A percentile compares a stretch with the other conserved stretches of the same genome.
Conservation (phyloP, 2,113 vertebrate species). For the Macrotis lagotis region DNA sequence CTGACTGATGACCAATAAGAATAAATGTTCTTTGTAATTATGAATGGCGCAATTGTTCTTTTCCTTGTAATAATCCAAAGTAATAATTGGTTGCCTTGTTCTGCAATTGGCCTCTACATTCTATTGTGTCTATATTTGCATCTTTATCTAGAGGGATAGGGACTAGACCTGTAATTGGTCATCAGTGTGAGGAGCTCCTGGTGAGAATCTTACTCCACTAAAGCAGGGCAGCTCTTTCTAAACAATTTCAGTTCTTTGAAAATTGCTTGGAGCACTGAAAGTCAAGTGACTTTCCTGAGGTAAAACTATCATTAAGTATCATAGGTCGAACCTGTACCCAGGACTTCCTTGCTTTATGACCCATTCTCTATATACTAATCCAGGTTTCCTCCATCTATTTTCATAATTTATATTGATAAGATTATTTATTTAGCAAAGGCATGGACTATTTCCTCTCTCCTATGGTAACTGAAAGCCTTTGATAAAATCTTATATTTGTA, state of each 20-base stretch:
- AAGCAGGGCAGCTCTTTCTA: neutral
- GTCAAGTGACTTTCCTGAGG: neutral
- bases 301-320: neutral
- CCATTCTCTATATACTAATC: neutral
- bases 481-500: neutral
- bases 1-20: neutral
- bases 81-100: neutral
- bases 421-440: neutral
- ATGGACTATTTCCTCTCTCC: neutral
- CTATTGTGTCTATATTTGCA: neutral
- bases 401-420: neutral
- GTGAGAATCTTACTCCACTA: neutral
- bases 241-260: neutral
- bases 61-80: neutral
- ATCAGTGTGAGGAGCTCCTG: neutral
- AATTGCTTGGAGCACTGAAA: neutral
- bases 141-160: neutral
- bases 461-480: neutral
- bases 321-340: neutral
- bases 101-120: neutral
- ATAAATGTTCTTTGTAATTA: neutral
- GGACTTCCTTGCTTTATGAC: neutral
- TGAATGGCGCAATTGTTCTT: neutral
- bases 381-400: neutral
- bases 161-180: neutral